phyloP scores from a whole-genome alignment of 1,140 invertebrate species.

The Magallana angulata region DNA sequence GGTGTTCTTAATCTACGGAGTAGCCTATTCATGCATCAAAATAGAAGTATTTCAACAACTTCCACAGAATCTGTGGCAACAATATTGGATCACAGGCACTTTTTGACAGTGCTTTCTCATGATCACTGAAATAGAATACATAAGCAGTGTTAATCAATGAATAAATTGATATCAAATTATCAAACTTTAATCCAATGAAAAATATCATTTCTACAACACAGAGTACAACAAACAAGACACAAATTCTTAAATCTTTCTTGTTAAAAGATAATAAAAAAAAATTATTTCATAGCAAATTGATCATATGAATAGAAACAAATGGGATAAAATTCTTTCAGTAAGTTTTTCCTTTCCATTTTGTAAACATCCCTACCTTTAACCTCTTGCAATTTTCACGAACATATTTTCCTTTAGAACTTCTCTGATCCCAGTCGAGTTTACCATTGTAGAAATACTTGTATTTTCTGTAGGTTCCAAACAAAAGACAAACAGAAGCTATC shows the following conservation, averaged over 20 bases:
- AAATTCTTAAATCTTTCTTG: neutral
- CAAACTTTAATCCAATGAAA: neutral
- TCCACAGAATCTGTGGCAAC: neutral
- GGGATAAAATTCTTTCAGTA: too few relatives aligned
- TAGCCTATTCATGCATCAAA: constrained; percentile 16
- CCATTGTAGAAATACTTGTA: constrained; percentile 79
- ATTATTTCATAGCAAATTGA: too few relatives aligned
- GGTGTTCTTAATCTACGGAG: neutral
- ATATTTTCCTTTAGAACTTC: constrained; percentile 76
- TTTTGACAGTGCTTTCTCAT: neutral
- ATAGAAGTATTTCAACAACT: constrained; percentile 20
- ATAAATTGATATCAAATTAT: neutral
- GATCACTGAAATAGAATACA: neutral
- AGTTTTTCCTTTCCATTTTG: too few relatives aligned
- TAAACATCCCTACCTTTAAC: constrained; percentile 86
- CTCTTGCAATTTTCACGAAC: constrained; percentile 94
- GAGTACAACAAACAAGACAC: neutral
- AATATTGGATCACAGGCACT: neutral
- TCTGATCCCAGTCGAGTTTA: constrained; percentile 78
- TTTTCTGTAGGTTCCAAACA: constrained; percentile 69
- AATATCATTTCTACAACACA: neutral
- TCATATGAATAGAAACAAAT: too few relatives aligned
- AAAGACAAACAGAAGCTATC: constrained; percentile 46
- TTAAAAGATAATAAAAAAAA: too few relatives aligned
- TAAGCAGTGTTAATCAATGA: neutral